Base-by-base conservation (phyloP, 2,797 vertebrate species). In the Jordanella pulchra region DNA sequence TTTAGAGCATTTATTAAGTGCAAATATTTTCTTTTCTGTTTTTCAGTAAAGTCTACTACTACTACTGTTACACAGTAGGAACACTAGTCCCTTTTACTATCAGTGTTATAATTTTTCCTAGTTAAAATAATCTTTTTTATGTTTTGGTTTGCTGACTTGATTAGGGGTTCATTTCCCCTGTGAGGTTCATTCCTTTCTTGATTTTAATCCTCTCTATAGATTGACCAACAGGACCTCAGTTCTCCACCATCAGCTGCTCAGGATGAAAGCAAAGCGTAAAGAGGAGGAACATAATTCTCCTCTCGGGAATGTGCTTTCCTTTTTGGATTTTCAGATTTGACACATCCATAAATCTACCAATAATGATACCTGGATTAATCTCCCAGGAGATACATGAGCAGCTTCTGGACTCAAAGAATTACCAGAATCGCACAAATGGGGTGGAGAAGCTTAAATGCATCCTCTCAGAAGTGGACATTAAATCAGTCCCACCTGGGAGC, bases 371-470 rank as follows among this genome's bases (percentile, higher is more conserved):
- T 83, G 96, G 95, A 39, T 89, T 98, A 86, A 90, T 98, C 83
- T 93, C 96, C 44, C 91, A 93, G 85, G 96, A 97, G 89, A 92
- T 98, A 86, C 94, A 96, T 44, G 84, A 92, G 64, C 92, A 94
- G 67, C 95, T 98, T 79, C 93, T 97, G 86, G 97, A 97, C 91
- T 90, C 88, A 55, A 94, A 95, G 72, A 95, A 97, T 91, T 97
- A 96, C 89, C 95, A 93, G 65, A 95, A 91, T 77, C 95, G 96
- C 74, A 95, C 93, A 17, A 93, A 91, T 76, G 97, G 96, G 0
- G 91, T 97, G 79, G 96, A 97, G 74, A 93, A 97, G 84, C 94
- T 98, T 53, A 96, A 96, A 86, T 83, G 44, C 27, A 69, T 94
- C 67, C 79, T 96, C 47, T 87, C 84, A 56, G 90, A 93, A 14